Evolutionary conservation across 37 sponge, comb jelly and placozoan species (phyloP).

Genomic region (Beroe forskalii): DNA sequence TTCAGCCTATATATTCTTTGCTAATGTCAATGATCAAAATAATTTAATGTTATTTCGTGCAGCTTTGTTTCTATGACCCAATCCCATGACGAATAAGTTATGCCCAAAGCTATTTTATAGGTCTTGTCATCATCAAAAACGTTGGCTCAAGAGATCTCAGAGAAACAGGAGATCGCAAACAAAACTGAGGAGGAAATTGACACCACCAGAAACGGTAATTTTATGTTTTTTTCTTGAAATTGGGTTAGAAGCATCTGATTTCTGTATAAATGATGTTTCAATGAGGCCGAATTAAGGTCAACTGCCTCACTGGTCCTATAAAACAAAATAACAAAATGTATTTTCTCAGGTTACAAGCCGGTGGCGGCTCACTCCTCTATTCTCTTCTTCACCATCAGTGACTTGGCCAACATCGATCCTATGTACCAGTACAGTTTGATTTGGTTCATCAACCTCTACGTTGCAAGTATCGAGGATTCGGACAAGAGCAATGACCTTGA

Average conservation of each 20-base stretch:
- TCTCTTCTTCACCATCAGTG: slow-evolving; percentile 97
- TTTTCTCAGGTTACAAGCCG: slow-evolving; percentile 75
- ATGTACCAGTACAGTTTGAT: slow-evolving; percentile 98
- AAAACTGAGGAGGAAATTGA: slow-evolving; percentile 95
- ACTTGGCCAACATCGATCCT: slow-evolving; percentile 95
- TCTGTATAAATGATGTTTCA: too few relatives aligned
- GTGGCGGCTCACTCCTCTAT: slow-evolving; percentile 91
- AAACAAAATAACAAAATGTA: too few relatives aligned
- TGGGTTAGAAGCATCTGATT: too few relatives aligned
- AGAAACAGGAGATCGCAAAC: slow-evolving; percentile 87
- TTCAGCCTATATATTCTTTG: too few relatives aligned
- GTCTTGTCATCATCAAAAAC: slow-evolving; percentile 91
- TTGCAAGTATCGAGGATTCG: slow-evolving; percentile 87
- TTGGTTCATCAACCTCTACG: slow-evolving; percentile 96
- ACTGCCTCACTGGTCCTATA: too few relatives aligned
- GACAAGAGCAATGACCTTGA: slow-evolving; percentile 77
- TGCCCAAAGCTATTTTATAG: not conserved
- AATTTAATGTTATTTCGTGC: too few relatives aligned
- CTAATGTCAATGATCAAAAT: too few relatives aligned
- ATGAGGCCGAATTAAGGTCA: too few relatives aligned
- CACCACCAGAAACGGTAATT: slow-evolving; percentile 84
- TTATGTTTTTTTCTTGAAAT: too few relatives aligned
- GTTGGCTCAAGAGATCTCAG: slow-evolving; percentile 90
- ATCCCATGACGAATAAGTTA: not conserved
- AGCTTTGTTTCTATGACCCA: not conserved